Base-by-base conservation (phyloP, 2,113 vertebrate genomes). In the Murina feae region DNA sequence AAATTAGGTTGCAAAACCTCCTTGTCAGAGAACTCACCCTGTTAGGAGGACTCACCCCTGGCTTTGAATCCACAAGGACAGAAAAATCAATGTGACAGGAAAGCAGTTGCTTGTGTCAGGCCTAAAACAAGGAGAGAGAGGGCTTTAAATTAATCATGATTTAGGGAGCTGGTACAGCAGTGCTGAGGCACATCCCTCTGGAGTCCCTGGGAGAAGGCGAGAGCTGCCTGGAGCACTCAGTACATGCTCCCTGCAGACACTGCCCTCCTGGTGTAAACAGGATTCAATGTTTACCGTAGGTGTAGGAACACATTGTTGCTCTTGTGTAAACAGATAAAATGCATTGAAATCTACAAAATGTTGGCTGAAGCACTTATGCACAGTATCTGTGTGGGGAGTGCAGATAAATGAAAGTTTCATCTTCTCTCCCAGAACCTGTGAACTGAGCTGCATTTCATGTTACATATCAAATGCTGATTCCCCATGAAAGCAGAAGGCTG, bases 1-100 rank as follows among this genome's bases (percentile, higher is more conserved):
- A 98, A 98, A 97, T 96, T 85, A 65, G 83, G 87, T 98, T 98
- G 98, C 98, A 97, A 98, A 98, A 98, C 93, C 98, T 97, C 97
- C 98, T 96, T 87, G 79, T 97, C 90, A 97, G 95, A 97, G 97
- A 97, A 95, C 42, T 96, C 88, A 83, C 90, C 95, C 94, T 94
- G 93, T 97, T 97, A 98, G 95, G 92, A 97, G 79, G 89, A 85
- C 84, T 90, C 92, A 91, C 5, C 91, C 93, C 95, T 94, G 86
- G 78, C 93, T 97, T 86, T 85, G 97, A 96, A 89, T 93, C 86
- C 47, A 11, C 76, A 92, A 74, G 23, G 83, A 97, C 72, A 96
- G 87, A 97, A 91, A 97, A 95, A 94, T 96, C 95, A 95, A 90
- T 95, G 96, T 92, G 96, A 97, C 91, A 96, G 78, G 96, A 97